Percentiles rank a stretch among this genome's conserved stretches.
These are phyloP conservation scores for Alectoris magna DNA, from an alignment of 2,797 vertebrate genomes.

Conservation along the genomic window DNA sequence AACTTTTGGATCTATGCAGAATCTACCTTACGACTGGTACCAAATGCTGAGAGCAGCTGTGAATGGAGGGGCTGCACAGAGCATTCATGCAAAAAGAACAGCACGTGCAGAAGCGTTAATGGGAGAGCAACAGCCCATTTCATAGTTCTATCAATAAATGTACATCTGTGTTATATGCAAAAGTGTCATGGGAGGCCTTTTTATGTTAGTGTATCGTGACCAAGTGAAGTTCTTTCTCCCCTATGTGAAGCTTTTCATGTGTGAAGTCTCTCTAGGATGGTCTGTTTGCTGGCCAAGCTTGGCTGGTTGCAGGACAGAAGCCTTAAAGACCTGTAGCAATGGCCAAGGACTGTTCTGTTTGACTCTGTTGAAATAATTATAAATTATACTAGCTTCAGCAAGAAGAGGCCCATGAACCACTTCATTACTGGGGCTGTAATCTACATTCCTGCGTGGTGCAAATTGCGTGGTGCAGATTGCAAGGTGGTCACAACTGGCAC, in stretches of 20 bases:
- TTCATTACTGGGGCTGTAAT: background rate
- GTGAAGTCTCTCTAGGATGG: background rate
- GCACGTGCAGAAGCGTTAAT: background rate
- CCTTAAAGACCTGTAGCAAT: background rate
- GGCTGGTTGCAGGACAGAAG: background rate
- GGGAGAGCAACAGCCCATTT: background rate
- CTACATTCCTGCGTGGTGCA: background rate
- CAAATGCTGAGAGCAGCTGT: background rate
- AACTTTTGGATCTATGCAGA: background rate
- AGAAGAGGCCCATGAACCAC: background rate
- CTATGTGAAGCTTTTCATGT: background rate
- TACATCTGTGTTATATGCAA: background rate
- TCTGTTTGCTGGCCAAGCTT: background rate
- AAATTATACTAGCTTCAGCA: background rate
- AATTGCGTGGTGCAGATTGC: background rate
- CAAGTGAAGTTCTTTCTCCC: background rate
- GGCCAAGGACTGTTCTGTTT: background rate
- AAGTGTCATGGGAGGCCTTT: background rate
- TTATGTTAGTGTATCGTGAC: background rate
- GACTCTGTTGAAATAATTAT: background rate
- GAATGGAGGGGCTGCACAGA: fast-evolving
- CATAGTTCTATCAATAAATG: background rate
- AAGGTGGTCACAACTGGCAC: background rate
- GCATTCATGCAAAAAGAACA: background rate
- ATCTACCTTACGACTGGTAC: background rate